These are phyloP conservation scores for Cryptocephalus primarius DNA, from an alignment of 2,888 invertebrate species.

Conservation along the genomic window DNA sequence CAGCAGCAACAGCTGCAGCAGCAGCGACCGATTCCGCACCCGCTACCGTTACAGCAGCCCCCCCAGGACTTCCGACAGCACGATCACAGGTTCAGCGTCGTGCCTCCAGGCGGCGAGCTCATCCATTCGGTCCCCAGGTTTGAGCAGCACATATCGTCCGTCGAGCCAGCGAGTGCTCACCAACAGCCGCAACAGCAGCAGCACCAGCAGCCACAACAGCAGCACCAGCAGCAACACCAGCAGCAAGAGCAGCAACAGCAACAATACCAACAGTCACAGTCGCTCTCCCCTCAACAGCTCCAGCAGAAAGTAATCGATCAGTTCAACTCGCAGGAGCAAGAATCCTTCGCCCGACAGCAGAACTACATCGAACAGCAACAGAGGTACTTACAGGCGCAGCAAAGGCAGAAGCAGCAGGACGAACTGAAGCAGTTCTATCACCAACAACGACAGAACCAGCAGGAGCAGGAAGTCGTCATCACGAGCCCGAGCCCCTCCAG, in stretches of 20 bases:
- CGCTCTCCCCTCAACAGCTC: background rate
- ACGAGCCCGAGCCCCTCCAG: constrained; percentile 5
- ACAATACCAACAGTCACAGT: background rate
- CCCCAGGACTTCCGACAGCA: constrained; percentile 13
- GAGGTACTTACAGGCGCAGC: constrained; percentile 23
- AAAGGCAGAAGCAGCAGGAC: constrained; percentile 16
- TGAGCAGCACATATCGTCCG: constrained; percentile 65
- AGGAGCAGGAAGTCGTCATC: constrained; percentile 26
- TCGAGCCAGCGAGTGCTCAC: constrained; percentile 22
- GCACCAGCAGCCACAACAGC: constrained; percentile 9
- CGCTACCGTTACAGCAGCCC: background rate
- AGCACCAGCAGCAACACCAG: constrained; percentile 6
- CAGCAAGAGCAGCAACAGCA: constrained; percentile 1
- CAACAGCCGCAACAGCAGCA: constrained; percentile 4
- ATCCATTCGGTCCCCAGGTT: constrained; percentile 67
- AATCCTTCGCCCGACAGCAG: background rate
- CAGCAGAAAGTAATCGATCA: background rate
- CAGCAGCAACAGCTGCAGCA: constrained; percentile 11
- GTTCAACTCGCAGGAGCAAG: background rate
- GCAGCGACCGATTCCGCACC: constrained; percentile 3
- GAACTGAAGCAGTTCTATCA: constrained; percentile 34
- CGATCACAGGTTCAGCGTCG: constrained; percentile 19
- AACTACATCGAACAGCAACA: constrained; percentile 2
- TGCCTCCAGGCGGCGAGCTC: constrained; percentile 60
- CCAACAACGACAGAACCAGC: constrained; percentile 32